Conservation (phyloP, 2,888 invertebrate genomes). For the Tinea pellionella region DNA sequence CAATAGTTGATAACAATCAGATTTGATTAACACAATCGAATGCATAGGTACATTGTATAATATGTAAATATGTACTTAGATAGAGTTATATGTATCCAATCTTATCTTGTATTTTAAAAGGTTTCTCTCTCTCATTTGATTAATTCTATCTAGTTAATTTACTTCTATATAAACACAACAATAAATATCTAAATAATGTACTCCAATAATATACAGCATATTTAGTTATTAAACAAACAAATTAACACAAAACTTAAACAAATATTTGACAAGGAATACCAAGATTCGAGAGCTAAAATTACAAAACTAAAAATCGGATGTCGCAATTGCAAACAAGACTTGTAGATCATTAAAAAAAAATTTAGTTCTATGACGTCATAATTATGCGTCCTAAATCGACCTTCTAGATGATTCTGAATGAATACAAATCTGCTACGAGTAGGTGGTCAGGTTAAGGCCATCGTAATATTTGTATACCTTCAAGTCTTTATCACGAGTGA, state of each 20-base stretch:
- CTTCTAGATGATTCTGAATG: neutral
- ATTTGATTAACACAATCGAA: too few relatives aligned
- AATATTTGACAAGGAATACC: neutral
- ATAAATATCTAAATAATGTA: too few relatives aligned
- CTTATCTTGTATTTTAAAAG: too few relatives aligned
- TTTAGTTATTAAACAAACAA: neutral
- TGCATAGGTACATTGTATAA: too few relatives aligned
- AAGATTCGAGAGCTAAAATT: neutral
- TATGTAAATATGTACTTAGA: too few relatives aligned
- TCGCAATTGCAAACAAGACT: neutral
- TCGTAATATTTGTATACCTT: neutral
- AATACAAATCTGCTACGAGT: neutral
- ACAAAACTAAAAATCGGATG: neutral
- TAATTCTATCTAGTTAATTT: too few relatives aligned
- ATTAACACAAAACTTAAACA: neutral
- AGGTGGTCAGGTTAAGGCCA: neutral
- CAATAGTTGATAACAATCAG: too few relatives aligned
- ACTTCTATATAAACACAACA: too few relatives aligned
- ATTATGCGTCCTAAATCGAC: neutral
- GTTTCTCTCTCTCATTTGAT: too few relatives aligned
- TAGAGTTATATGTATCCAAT: too few relatives aligned
- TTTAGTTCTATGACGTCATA: neutral
- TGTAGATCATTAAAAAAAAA: neutral
- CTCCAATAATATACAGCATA: too few relatives aligned
- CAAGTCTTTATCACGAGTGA: neutral